These are phyloP conservation scores for Melipona bicolor DNA, from an alignment of 2,888 invertebrate genomes.

Conservation along the genomic window DNA sequence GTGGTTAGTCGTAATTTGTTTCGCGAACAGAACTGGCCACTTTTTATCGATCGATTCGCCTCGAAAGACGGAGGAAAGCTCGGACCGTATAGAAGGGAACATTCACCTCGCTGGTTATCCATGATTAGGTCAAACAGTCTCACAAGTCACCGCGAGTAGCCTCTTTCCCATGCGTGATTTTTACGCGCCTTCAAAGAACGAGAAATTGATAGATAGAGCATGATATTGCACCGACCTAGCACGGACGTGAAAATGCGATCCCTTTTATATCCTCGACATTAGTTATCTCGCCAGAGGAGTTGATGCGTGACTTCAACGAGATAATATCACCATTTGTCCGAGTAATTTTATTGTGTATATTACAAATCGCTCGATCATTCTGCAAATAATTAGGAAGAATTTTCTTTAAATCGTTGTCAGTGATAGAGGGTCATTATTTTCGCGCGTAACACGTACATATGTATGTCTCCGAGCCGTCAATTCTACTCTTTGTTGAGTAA, in stretches of 20 bases:
- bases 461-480: neutral
- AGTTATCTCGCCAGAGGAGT: neutral
- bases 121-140: conserved; percentile 23
- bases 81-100: conserved; percentile 4
- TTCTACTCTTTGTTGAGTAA: neutral
- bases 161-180: neutral
- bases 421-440: neutral
- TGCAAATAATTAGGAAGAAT: neutral
- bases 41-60: conserved; percentile 11
- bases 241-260: neutral
- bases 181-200: conserved; percentile 5
- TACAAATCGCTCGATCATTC: neutral
- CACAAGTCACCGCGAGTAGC: conserved; percentile 2
- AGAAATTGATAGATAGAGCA: neutral
- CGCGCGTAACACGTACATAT: neutral
- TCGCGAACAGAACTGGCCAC: neutral
- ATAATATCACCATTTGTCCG: conserved; percentile 8
- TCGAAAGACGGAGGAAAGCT: conserved; percentile 11
- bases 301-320: neutral
- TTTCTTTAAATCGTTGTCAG: neutral
- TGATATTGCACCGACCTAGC: neutral
- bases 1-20: conserved; percentile 11
- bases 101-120: conserved; percentile 20
- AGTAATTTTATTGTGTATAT: neutral
- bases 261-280: neutral